These are phyloP conservation scores for Labeo calbasu DNA, from an alignment of 2,797 vertebrate genomes.

Conservation along the genomic window DNA sequence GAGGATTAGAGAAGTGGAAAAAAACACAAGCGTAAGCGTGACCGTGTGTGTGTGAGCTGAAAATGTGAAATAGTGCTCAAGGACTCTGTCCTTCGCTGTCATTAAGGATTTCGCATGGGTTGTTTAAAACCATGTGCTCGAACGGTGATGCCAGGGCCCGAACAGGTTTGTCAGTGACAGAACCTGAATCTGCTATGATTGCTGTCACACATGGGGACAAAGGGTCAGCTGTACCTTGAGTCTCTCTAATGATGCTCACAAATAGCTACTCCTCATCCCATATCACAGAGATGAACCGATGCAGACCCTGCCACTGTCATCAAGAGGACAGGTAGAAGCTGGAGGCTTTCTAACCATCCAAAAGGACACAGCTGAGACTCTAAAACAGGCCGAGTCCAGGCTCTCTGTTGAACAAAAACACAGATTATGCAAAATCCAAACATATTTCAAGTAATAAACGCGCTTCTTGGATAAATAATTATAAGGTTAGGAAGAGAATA, in stretches of 20 bases:
- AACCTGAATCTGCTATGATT: conserved; percentile 47
- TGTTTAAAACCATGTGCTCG: conserved; percentile 26
- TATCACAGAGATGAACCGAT: conserved; percentile 50
- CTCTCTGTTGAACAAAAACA: neutral
- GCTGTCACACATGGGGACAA: conserved; percentile 46
- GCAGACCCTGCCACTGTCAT: conserved; percentile 50
- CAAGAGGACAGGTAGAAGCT: conserved; percentile 41
- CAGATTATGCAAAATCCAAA: neutral
- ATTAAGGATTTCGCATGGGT: conserved; percentile 11
- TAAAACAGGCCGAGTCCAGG: conserved; percentile 15
- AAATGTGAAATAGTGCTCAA: conserved; percentile 47
- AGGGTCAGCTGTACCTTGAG: conserved; percentile 58
- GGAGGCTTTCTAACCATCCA: conserved; percentile 28
- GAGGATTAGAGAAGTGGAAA: conserved; percentile 21
- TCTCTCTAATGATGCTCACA: conserved; percentile 58
- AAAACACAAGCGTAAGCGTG: neutral
- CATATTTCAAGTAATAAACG: neutral
- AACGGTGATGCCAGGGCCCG: conserved; percentile 26
- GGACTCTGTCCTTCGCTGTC: conserved; percentile 29
- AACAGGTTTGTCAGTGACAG: conserved; percentile 29
- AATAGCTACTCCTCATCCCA: conserved; percentile 58
- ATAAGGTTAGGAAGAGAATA: neutral
- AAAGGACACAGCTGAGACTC: conserved; percentile 17
- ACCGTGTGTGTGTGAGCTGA: conserved; percentile 47
- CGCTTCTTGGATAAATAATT: neutral